phyloP scores from a whole-genome alignment of 2,113 vertebrate genomes.

The Myodes glareolus region DNA sequence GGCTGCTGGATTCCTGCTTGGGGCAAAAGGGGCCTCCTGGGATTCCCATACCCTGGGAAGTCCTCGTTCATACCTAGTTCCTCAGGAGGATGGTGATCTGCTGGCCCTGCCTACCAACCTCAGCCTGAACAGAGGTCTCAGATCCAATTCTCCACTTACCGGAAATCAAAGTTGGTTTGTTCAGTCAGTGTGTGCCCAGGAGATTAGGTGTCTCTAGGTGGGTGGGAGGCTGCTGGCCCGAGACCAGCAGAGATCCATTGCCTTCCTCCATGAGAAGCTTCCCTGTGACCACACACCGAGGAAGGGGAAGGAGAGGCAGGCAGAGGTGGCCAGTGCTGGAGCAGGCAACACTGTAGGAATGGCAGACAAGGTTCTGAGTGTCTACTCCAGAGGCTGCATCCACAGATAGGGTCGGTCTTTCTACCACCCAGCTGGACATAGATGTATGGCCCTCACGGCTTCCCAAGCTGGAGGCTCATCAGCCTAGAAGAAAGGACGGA shows the following conservation, averaged over 20 bases:
- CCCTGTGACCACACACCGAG: not conserved
- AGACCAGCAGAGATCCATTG: not conserved
- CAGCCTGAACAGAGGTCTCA: not conserved
- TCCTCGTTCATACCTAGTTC: rapidly evolving
- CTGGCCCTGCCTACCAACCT: not conserved
- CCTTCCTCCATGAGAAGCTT: not conserved
- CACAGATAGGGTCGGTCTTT: not conserved
- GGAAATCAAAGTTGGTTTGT: not conserved
- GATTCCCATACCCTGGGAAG: rapidly evolving
- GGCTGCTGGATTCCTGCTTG: not conserved
- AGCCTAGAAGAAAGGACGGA: not conserved
- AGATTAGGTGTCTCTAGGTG: not conserved
- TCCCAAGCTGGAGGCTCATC: not conserved
- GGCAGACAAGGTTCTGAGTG: not conserved
- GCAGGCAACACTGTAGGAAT: not conserved
- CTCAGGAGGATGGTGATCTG: not conserved
- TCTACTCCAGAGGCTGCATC: no score
- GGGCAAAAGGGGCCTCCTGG: not conserved
- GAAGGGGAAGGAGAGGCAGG: not conserved
- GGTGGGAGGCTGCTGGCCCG: not conserved
- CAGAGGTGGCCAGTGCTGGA: not conserved
- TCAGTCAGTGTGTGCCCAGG: not conserved
- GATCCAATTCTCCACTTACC: not conserved
- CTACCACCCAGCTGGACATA: not conserved
- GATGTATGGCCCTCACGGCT: not conserved